Conservation (phyloP, 1,140 invertebrate species). For the Saxidomus purpurata region DNA sequence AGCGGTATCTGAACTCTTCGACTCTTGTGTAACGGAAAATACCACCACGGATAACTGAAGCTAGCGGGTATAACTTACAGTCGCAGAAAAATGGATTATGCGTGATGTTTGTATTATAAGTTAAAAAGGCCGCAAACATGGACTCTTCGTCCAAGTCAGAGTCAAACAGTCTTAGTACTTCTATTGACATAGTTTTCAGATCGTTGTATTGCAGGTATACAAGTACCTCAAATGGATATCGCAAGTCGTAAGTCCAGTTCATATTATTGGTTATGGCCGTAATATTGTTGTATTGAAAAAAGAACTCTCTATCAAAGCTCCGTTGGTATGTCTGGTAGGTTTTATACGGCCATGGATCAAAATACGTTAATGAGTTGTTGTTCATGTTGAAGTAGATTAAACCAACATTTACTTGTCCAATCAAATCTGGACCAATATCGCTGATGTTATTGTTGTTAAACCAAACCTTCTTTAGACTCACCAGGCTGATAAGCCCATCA, state of each 20-base stretch:
- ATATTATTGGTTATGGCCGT: conserved; percentile 15
- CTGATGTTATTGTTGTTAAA: conserved; percentile 63
- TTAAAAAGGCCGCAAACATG: conserved; percentile 24
- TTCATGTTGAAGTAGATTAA: conserved; percentile 36
- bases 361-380: conserved; percentile 40
- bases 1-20: conserved; percentile 43
- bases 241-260: conserved; percentile 48
- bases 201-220: conserved; percentile 36
- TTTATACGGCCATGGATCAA: conserved; percentile 50
- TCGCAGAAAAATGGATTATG: conserved; percentile 55
- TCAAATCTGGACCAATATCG: conserved; percentile 34
- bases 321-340: neutral
- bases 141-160: neutral
- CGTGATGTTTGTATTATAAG: conserved; percentile 14
- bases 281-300: conserved; percentile 37
- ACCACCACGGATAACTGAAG: neutral
- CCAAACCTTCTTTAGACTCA: neutral
- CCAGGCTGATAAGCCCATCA: conserved; percentile 5
- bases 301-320: neutral
- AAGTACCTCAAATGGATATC: conserved; percentile 39
- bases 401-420: neutral
- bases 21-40: conserved; percentile 24
- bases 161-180: conserved; percentile 4
- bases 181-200: neutral
- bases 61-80: conserved; percentile 6